Evolutionary conservation across 2,888 invertebrate species (phyloP).

Genomic region (Ennomos quercinarius): DNA sequence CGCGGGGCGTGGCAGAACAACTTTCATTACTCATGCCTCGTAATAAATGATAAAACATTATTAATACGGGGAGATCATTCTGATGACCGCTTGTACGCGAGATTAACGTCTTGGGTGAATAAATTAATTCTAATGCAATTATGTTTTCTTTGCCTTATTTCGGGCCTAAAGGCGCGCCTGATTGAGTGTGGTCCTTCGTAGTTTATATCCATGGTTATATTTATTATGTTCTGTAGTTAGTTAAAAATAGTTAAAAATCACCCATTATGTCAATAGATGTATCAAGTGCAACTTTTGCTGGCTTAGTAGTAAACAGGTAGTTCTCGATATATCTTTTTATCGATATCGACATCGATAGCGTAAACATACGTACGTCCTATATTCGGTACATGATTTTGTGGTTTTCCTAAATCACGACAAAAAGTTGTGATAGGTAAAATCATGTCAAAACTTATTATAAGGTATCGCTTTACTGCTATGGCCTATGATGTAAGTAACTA

Average conservation of each 20-base stretch:
- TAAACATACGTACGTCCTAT: too few species aligned
- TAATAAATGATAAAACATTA: slow-evolving; percentile 86
- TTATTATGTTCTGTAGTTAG: neutral
- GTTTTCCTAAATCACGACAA: too few species aligned
- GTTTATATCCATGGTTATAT: neutral
- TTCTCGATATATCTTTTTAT: too few species aligned
- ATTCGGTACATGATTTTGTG: too few species aligned
- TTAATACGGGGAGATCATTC: slow-evolving; percentile 80
- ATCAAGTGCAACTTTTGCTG: too few species aligned
- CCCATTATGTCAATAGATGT: too few species aligned
- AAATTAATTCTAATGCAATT: slow-evolving; percentile 82
- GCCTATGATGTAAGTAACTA: neutral
- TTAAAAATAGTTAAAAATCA: neutral
- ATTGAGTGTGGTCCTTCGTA: slow-evolving; percentile 10
- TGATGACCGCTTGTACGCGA: slow-evolving; percentile 69
- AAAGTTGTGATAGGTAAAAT: too few species aligned
- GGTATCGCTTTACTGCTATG: too few species aligned
- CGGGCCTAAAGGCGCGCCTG: slow-evolving; percentile 6
- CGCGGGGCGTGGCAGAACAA: slow-evolving; percentile 80
- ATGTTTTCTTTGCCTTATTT: slow-evolving; percentile 55
- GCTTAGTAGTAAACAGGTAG: too few species aligned
- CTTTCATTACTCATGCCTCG: slow-evolving; percentile 82
- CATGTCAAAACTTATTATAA: too few species aligned
- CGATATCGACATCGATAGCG: too few species aligned
- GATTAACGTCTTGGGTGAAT: slow-evolving; percentile 72